A percentile compares a stretch with the other conserved stretches of the same genome.
Conservation (phyloP, 2,797 vertebrate genomes). For the Limosa lapponica region DNA sequence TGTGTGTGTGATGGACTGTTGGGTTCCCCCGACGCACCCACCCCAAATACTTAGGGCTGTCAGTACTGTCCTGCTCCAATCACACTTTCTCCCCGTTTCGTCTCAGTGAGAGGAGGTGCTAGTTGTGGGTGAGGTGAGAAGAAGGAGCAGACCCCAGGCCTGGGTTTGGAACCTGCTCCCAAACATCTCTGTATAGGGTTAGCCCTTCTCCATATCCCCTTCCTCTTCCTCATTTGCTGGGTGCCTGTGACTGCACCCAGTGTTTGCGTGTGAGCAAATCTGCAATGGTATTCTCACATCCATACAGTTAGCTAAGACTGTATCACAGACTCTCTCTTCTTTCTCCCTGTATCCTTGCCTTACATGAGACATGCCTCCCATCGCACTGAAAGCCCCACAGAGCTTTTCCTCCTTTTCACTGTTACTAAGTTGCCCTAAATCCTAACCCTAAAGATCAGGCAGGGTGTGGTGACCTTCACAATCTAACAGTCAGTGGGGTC, state of each 20-base stretch:
- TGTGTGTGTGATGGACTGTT: not conserved
- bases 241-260: not conserved
- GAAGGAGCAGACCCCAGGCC: not conserved
- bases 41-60: not conserved
- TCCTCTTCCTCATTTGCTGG: not conserved
- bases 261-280: not conserved
- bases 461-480: not conserved
- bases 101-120: not conserved
- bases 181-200: not conserved
- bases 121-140: not conserved
- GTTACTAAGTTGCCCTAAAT: not conserved
- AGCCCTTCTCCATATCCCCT: not conserved
- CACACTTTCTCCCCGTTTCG: not conserved
- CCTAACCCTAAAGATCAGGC: not conserved
- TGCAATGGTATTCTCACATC: not conserved
- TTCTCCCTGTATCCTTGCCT: not conserved
- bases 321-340: not conserved
- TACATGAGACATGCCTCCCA: not conserved
- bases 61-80: not conserved
- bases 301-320: not conserved
- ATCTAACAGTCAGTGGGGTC: not conserved
- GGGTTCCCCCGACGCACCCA: not conserved
- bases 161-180: not conserved
- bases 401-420: not conserved
- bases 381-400: not conserved